These are phyloP conservation scores for Acleris emargana DNA, from an alignment of 2,888 invertebrate species.

Conservation along the genomic window DNA sequence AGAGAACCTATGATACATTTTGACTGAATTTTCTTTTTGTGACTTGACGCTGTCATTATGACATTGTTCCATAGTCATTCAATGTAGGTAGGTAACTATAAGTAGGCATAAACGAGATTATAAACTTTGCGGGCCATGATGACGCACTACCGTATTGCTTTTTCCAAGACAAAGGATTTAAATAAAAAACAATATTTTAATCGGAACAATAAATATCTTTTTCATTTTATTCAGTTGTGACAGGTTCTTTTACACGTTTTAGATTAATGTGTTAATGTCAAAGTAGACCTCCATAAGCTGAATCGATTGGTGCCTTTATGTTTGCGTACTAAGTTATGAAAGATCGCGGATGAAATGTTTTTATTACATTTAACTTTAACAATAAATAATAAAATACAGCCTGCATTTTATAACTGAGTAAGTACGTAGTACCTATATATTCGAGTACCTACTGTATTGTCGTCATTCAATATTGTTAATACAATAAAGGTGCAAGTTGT, in stretches of 20 bases:
- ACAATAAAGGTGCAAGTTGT: no score
- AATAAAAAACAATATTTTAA: constrained; percentile 29
- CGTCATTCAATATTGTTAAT: no score
- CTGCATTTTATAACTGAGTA: no score
- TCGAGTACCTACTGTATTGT: no score
- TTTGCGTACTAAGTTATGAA: constrained; percentile 44
- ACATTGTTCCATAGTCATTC: no score
- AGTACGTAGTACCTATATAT: no score
- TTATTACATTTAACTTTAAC: background rate
- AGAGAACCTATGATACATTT: no score
- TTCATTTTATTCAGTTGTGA: constrained; percentile 29
- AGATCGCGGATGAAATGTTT: constrained; percentile 25
- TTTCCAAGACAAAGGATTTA: constrained; percentile 20
- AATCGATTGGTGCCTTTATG: constrained; percentile 57
- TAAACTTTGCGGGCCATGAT: constrained; percentile 1
- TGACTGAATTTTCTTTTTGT: no score
- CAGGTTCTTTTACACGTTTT: constrained; percentile 30
- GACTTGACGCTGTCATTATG: no score
- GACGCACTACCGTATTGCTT: constrained; percentile 11
- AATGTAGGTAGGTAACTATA: no score
- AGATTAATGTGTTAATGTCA: constrained; percentile 44
- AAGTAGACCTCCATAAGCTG: constrained; percentile 62
- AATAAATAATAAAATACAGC: no score
- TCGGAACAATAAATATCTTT: constrained; percentile 26
- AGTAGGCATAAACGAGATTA: no score